These are phyloP conservation scores for Rhyzopertha dominica DNA, from an alignment of 1,140 invertebrate species.

Conservation along the genomic window DNA sequence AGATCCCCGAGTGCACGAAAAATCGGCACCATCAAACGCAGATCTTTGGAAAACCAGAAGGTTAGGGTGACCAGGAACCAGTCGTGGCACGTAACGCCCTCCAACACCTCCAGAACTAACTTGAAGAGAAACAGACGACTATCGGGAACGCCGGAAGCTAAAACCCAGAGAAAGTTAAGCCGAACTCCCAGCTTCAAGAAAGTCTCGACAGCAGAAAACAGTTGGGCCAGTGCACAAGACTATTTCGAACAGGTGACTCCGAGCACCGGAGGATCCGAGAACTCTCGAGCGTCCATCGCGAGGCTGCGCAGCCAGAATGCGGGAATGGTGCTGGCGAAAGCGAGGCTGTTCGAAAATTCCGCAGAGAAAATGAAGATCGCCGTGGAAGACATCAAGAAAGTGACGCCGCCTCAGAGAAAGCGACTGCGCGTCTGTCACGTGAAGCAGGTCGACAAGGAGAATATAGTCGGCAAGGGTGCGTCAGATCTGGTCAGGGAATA, in stretches of 20 bases:
- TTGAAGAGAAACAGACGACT: constrained; percentile 4
- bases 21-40: constrained; percentile 65
- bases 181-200: too few species aligned
- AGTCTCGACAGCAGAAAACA: too few species aligned
- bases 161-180: too few species aligned
- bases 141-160: constrained; percentile 6
- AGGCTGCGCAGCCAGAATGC: constrained; percentile 59
- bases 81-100: constrained; percentile 33
- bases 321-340: constrained; percentile 63
- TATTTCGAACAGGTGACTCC: constrained; percentile 24
- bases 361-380: constrained; percentile 27
- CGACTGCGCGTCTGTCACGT: constrained; percentile 18
- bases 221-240: constrained; percentile 33
- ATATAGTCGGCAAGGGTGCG: constrained; percentile 5
- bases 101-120: constrained; percentile 13
- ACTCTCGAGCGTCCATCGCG: constrained; percentile 54
- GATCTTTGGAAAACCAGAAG: constrained; percentile 53
- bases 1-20: constrained; percentile 73
- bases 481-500: constrained; percentile 21
- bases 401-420: constrained; percentile 9
- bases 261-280: constrained; percentile 1
- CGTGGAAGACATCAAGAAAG: background rate
- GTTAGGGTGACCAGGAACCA: constrained; percentile 33
- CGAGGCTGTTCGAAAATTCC: constrained; percentile 57
- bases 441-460: constrained; percentile 19